Percentiles rank a stretch among this genome's conserved stretches.
Conservation (phyloP, 2,797 vertebrate genomes). For the Serranus cabrilla region DNA sequence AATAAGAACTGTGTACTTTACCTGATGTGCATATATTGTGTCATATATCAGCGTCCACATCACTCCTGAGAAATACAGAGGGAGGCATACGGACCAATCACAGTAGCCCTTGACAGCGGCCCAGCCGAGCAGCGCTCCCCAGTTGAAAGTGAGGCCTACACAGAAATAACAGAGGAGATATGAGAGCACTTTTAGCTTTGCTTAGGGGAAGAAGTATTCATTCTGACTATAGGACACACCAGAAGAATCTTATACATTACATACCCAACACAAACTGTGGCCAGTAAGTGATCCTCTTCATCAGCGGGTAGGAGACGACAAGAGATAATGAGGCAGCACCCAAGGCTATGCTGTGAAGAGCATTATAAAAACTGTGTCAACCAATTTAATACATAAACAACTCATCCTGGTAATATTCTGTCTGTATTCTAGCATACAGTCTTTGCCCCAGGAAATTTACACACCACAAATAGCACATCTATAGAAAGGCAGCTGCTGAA, state of each 20-base stretch:
- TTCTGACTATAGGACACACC: neutral
- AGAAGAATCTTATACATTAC: neutral
- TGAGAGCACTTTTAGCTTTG: neutral
- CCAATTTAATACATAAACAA: neutral
- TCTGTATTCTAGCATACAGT: neutral
- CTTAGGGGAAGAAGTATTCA: neutral
- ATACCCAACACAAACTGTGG: conserved; percentile 94
- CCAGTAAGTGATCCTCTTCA: conserved; percentile 98
- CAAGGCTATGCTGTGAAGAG: conserved; percentile 88
- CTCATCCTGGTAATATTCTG: neutral
- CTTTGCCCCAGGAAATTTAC: neutral
- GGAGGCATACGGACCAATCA: conserved; percentile 94
- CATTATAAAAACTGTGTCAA: neutral
- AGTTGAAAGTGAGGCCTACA: conserved; percentile 95
- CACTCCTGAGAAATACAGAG: conserved; percentile 94
- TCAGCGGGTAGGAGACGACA: conserved; percentile 93
- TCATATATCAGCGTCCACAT: conserved; percentile 98
- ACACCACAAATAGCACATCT: neutral
- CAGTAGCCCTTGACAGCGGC: conserved; percentile 92
- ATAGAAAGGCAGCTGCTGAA: neutral
- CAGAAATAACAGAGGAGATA: neutral
- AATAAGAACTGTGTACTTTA: conserved; percentile 58
- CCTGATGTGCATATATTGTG: conserved; percentile 99
- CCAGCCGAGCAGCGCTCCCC: conserved; percentile 97
- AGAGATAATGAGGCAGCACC: conserved; percentile 93